Evolutionary conservation across 2,113 vertebrate genomes (phyloP), one percentile per base, ranked within the genome.

Genomic region (Rhagologus leucostigma): DNA sequence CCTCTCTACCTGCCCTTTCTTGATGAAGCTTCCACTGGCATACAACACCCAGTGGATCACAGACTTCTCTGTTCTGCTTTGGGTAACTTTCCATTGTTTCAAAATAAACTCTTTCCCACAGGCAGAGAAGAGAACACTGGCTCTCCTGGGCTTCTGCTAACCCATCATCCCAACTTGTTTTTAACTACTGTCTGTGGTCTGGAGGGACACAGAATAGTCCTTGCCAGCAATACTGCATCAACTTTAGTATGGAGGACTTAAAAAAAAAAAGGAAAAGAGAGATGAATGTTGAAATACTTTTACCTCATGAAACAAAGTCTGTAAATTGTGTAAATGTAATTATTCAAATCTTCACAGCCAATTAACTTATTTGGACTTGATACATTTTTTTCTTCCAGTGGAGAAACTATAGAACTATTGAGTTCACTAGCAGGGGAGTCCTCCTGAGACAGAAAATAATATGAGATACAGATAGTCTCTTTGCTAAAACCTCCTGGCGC

Each of bases 61-160:
- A 50, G 56, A 39, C 55, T 65, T 55, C 63, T 77, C 42, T 73
- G 11, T 69, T 93, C 42, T 59, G 33, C 46, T 95, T 84, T 8
- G 30, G 33, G 56, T 89, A 95, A 78, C 76, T 95, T 95, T 90
- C 89, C 49, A n/a, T 64, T 92, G 71, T 84, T 97, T 93, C 68
- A 75, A 70, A 95, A 95, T 41, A 93, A 95, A 90, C 50, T 89
- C 52, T 84, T 85, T 91, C 93, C 94, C 23, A 84, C 33, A 75
- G 83, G 75, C 59, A 74, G 22, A 77, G 49, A 83, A 83, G 10
- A 85, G 88, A 95, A 95, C 89, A 87, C 27, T 67, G 19, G 5
- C 16, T 93, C 95, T 95, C 94, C 68, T 70, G 95, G 80, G 91
- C 32, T 84, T 84, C 76, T 71, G 30, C 76, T 59, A 95, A 56